Evolutionary conservation across 2,113 vertebrate species (phyloP).

Genomic region (Alethe castanea): DNA sequence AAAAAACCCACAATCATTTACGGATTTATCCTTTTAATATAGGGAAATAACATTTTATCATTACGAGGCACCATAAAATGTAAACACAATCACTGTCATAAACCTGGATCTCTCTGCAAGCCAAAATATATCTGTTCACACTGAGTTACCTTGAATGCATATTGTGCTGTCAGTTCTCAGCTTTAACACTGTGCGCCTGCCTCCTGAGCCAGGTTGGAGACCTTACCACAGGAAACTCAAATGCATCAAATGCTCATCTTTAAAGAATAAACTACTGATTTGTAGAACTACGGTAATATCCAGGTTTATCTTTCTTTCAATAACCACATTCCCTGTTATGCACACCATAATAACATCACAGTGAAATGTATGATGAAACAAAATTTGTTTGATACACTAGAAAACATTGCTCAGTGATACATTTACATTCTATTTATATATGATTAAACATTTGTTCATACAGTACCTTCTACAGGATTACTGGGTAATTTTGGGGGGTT

Average conservation of each 20-base stretch:
- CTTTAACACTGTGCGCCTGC: slow-evolving; percentile 42
- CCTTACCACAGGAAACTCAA: slow-evolving; percentile 20
- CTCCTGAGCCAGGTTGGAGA: slow-evolving; percentile 26
- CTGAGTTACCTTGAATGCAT: slow-evolving; percentile 64
- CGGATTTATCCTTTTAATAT: slow-evolving; percentile 87
- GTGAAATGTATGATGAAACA: slow-evolving; percentile 79
- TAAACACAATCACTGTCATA: slow-evolving; percentile 91
- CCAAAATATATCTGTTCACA: slow-evolving; percentile 53
- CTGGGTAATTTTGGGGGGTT: slow-evolving; percentile 52
- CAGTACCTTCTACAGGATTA: slow-evolving; percentile 81
- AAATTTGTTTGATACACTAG: slow-evolving; percentile 71
- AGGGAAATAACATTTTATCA: slow-evolving; percentile 86
- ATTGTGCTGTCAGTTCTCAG: slow-evolving; percentile 43
- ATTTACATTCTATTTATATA: slow-evolving; percentile 82
- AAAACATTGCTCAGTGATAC: slow-evolving; percentile 77
- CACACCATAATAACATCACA: slow-evolving; percentile 85
- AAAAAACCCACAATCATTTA: slow-evolving; percentile 69
- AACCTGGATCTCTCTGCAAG: slow-evolving; percentile 84
- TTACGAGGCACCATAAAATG: slow-evolving; percentile 98
- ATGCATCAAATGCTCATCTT: slow-evolving; percentile 43
- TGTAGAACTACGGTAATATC: slow-evolving; percentile 67
- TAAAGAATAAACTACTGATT: slow-evolving; percentile 55
- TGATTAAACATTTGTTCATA: slow-evolving; percentile 85
- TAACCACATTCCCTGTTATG: slow-evolving; percentile 82
- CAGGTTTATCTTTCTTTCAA: slow-evolving; percentile 86